phyloP scores from a whole-genome alignment of 2,797 vertebrate species.

The Babyrousa celebensis region DNA sequence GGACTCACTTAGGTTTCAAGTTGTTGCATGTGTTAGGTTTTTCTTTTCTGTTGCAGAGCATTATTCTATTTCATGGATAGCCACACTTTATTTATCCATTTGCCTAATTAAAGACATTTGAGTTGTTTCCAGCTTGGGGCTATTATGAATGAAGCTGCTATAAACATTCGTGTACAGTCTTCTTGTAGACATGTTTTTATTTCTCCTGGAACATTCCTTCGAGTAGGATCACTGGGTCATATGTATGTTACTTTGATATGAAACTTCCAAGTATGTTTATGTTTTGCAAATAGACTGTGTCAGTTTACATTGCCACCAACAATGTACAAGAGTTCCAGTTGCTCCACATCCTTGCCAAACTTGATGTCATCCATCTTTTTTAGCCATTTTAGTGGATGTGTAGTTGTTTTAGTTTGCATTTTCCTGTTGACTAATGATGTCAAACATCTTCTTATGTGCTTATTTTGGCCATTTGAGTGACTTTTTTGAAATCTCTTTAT shows the following conservation, averaged over 20 bases:
- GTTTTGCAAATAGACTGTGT: neutral
- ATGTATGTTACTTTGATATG: neutral
- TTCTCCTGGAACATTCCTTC: slow-evolving; percentile 36
- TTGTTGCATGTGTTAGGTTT: neutral
- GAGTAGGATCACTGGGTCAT: neutral
- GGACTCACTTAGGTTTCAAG: neutral
- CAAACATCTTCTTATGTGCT: neutral
- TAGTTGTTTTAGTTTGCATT: slow-evolving; percentile 19
- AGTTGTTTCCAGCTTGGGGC: slow-evolving; percentile 10
- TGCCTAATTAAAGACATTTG: neutral
- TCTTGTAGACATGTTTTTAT: neutral
- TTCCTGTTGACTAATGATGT: neutral
- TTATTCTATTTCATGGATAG: neutral
- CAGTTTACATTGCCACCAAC: neutral
- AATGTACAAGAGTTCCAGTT: neutral
- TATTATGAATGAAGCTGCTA: neutral
- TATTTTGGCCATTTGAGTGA: neutral
- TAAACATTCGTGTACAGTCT: neutral
- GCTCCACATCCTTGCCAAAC: neutral
- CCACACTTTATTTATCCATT: neutral
- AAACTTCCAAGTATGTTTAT: neutral
- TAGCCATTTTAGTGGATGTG: neutral
- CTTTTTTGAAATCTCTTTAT: slow-evolving; percentile 43
- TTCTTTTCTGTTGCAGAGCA: neutral
- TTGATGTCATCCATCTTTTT: neutral